These are phyloP conservation scores for Automeris io DNA, from an alignment of 2,888 invertebrate genomes.

Conservation along the genomic window DNA sequence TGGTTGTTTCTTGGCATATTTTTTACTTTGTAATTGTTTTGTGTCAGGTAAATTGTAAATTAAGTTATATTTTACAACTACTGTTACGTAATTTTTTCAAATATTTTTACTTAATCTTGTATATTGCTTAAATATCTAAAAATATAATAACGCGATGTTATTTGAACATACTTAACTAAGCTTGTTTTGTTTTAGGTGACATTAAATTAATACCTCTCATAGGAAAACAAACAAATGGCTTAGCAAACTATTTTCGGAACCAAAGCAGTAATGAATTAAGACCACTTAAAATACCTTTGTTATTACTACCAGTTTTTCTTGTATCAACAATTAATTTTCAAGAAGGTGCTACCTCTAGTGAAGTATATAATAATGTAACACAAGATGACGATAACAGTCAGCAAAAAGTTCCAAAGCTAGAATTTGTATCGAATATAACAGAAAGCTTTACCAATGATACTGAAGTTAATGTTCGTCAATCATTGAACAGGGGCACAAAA, in stretches of 20 bases:
- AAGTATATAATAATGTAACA: background rate
- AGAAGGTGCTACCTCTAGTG: background rate
- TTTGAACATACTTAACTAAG: no score
- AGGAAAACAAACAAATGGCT: background rate
- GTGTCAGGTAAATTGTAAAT: slow-evolving; percentile 3
- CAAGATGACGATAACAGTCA: background rate
- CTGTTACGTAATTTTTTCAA: background rate
- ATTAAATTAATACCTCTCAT: background rate
- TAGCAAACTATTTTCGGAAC: background rate
- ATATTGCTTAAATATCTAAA: no score
- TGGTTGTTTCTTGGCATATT: slow-evolving; percentile 9
- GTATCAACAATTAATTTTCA: background rate
- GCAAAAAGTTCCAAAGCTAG: background rate
- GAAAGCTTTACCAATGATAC: slow-evolving; percentile 15
- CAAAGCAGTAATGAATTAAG: background rate
- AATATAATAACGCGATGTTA: background rate
- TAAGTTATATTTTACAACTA: background rate
- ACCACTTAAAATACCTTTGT: background rate
- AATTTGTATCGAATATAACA: background rate
- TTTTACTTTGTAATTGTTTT: slow-evolving; percentile 1
- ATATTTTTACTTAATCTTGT: background rate
- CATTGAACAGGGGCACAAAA: slow-evolving; percentile 22
- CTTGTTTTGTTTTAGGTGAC: background rate
- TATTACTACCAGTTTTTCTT: slow-evolving; percentile 3
- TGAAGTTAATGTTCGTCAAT: slow-evolving; percentile 26